Conservation (phyloP, 2,888 invertebrate genomes). For the Gryllus longicercus region DNA sequence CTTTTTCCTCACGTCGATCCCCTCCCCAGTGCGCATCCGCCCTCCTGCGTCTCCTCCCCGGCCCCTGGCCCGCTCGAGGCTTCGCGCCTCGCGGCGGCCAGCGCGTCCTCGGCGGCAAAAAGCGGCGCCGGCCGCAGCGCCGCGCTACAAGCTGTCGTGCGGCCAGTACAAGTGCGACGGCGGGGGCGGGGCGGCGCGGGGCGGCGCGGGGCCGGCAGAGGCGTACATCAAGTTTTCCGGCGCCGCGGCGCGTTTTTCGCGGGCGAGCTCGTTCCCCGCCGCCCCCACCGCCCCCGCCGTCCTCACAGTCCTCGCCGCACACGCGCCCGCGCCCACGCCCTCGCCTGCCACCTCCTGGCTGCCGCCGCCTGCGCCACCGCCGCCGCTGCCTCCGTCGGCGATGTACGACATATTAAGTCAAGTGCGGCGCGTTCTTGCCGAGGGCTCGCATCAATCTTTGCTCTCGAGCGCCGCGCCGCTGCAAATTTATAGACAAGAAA, state of each 20-base stretch:
- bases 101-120: not conserved
- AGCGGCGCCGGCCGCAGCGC: not conserved
- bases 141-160: not conserved
- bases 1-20: too few species aligned
- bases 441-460: not conserved
- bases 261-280: too few species aligned
- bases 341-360: not conserved
- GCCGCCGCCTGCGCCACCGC: too few species aligned
- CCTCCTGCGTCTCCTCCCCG: too few species aligned
- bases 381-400: not conserved
- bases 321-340: not conserved
- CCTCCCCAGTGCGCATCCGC: too few species aligned
- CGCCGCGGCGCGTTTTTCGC: not conserved
- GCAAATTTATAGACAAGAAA: conserved; percentile 1
- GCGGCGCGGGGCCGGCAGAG: not conserved
- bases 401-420: conserved; percentile 17
- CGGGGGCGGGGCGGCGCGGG: too few species aligned
- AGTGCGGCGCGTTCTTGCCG: not conserved
- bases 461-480: not conserved
- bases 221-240: conserved; percentile 7
- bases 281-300: too few species aligned
- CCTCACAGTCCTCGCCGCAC: not conserved
- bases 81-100: not conserved
- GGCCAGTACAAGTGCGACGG: not conserved
- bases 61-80: too few species aligned